A percentile compares a stretch with the other conserved stretches of the same genome.
These are phyloP conservation scores for Cladopsammia gracilis DNA, from an alignment of 64 coral and sea anemone genomes.

Conservation along the genomic window DNA sequence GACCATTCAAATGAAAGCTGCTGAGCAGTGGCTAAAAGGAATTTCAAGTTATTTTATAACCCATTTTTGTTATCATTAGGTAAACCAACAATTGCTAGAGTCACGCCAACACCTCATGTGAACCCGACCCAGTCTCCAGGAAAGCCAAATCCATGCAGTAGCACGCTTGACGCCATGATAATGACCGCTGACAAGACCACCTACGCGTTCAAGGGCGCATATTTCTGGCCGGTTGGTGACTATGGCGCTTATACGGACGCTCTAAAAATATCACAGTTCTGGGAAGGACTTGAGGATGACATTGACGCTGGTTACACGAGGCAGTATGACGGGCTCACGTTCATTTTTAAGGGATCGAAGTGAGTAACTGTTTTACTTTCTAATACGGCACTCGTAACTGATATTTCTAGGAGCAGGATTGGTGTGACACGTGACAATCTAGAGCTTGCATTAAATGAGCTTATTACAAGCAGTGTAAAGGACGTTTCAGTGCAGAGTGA, in stretches of 20 bases:
- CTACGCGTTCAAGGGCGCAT: constrained; percentile 80
- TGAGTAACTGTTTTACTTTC: constrained; percentile 2
- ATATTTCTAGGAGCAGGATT: too few relatives aligned
- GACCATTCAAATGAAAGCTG: too few relatives aligned
- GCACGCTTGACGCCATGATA: constrained; percentile 76
- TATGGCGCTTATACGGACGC: constrained; percentile 64
- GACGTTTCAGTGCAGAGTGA: too few relatives aligned
- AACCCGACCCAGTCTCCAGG: constrained; percentile 53
- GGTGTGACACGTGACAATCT: too few relatives aligned
- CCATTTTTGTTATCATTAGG: background rate
- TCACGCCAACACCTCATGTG: constrained; percentile 46
- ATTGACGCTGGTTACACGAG: constrained; percentile 79
- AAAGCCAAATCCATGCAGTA: constrained; percentile 64
- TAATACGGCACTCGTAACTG: background rate
- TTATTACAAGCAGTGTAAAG: too few relatives aligned
- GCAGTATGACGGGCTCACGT: constrained; percentile 54
- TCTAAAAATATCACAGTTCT: constrained; percentile 59
- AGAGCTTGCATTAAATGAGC: too few relatives aligned
- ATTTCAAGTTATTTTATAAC: background rate
- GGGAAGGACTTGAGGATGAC: constrained; percentile 34
- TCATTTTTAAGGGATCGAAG: constrained; percentile 79
- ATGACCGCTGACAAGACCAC: constrained; percentile 63
- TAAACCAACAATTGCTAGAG: constrained; percentile 35
- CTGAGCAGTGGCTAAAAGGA: too few relatives aligned
- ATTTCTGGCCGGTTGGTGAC: constrained; percentile 76